These are phyloP conservation scores for Peromyscus melanophrys DNA, from an alignment of 2,797 vertebrate genomes.

Conservation along the genomic window DNA sequence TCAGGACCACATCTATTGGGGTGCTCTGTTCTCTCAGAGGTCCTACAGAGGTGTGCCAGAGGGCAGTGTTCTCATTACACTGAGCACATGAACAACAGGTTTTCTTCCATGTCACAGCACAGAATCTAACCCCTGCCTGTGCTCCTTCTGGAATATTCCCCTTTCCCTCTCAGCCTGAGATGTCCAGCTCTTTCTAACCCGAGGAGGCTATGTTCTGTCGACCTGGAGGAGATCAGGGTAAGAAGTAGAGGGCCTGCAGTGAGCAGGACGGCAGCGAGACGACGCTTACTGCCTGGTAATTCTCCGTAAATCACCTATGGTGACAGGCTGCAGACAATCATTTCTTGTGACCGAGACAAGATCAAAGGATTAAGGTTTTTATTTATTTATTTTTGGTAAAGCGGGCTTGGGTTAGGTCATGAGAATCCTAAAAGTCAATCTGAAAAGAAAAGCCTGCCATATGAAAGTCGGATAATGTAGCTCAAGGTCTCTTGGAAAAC, in stretches of 20 bases:
- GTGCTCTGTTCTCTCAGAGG: background rate
- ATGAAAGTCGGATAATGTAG: background rate
- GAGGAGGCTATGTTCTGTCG: background rate
- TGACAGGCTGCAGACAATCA: constrained; percentile 69
- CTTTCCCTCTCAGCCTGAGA: background rate
- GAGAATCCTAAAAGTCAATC: constrained; percentile 50
- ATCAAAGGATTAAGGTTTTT: constrained; percentile 80
- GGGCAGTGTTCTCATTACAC: background rate
- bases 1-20: accelerated
- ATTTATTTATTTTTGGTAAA: constrained; percentile 23
- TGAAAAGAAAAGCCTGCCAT: constrained; percentile 48
- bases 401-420: constrained; percentile 35
- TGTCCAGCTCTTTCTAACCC: background rate
- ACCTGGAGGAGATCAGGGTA: background rate
- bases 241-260: background rate
- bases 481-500: background rate
- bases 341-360: constrained; percentile 71
- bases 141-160: background rate
- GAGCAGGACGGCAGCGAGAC: background rate
- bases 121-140: background rate
- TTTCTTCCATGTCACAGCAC: background rate
- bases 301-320: constrained; percentile 53
- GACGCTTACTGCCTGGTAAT: constrained; percentile 51
- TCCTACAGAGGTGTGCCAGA: accelerated
- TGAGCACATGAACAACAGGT: background rate